Conservation (phyloP, 2,888 invertebrate species). For the Agrilus mali region DNA sequence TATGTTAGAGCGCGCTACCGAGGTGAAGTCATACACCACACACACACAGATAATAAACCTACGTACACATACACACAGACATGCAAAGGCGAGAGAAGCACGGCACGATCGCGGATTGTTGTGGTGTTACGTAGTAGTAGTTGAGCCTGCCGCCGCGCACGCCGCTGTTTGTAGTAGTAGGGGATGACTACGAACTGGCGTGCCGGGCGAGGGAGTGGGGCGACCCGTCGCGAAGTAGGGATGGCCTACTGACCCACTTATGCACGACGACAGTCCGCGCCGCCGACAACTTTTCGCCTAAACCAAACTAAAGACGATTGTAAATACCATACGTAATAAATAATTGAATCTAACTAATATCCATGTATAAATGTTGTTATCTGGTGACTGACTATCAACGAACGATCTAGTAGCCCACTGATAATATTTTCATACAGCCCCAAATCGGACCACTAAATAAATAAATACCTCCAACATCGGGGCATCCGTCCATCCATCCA, state of each 20-base stretch:
- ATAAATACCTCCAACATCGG: too few relatives aligned
- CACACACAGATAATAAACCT: slow-evolving; percentile 17
- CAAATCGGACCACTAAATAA: too few relatives aligned
- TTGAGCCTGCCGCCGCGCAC: slow-evolving; percentile 11
- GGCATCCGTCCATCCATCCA: too few relatives aligned
- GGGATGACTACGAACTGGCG: too few relatives aligned
- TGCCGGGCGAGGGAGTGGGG: slow-evolving; percentile 20
- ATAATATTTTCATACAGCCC: too few relatives aligned
- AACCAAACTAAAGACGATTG: too few relatives aligned
- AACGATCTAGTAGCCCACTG: too few relatives aligned
- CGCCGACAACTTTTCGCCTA: too few relatives aligned
- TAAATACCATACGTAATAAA: too few relatives aligned
- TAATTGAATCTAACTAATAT: too few relatives aligned
- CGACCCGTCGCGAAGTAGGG: slow-evolving; percentile 44
- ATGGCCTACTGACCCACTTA: slow-evolving; percentile 80
- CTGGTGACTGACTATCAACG: too few relatives aligned
- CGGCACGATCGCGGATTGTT: slow-evolving; percentile 3
- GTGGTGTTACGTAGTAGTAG: slow-evolving; percentile 5
- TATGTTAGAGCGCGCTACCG: slow-evolving; percentile 53
- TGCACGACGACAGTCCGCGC: slow-evolving; percentile 24
- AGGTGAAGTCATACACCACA: slow-evolving; percentile 30
- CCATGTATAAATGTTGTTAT: too few relatives aligned
- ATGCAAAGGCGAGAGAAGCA: neutral
- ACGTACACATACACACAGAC: neutral
- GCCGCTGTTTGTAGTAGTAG: slow-evolving; percentile 18